Conservation (phyloP, 2,113 vertebrate species). For the Anhinga anhinga region DNA sequence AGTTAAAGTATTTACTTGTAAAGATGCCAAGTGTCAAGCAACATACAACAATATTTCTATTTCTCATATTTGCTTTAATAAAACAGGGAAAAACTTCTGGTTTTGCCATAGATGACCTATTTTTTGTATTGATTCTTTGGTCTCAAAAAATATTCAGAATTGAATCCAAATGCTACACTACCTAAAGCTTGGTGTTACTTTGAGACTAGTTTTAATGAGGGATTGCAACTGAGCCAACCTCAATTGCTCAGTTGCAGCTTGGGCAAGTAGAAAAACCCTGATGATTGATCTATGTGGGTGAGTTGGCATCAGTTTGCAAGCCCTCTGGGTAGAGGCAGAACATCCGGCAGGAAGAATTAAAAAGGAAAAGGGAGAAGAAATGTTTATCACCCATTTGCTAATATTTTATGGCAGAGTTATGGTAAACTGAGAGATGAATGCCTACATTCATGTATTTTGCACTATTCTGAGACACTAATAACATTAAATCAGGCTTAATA, state of each 20-base stretch:
- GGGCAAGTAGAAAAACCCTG: conserved; percentile 60
- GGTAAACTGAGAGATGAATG: conserved; percentile 78
- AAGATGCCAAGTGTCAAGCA: conserved; percentile 24
- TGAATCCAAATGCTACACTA: conserved; percentile 59
- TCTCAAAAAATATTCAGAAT: conserved; percentile 60
- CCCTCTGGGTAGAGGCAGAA: conserved; percentile 62
- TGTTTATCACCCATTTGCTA: conserved; percentile 76
- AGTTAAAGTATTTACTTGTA: conserved; percentile 2
- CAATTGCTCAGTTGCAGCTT: conserved; percentile 66
- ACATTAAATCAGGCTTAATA: conserved; percentile 80
- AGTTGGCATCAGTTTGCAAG: conserved; percentile 62
- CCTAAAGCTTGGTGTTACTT: conserved; percentile 67
- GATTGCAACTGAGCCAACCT: conserved; percentile 65
- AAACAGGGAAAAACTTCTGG: neutral
- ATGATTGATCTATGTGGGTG: conserved; percentile 67
- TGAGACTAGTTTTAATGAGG: conserved; percentile 75
- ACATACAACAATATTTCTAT: conserved; percentile 39
- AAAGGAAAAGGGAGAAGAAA: conserved; percentile 68
- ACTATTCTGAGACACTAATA: conserved; percentile 73
- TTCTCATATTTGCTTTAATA: conserved; percentile 47
- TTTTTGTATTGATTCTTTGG: conserved; percentile 46
- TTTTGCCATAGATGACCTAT: neutral
- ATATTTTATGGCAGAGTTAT: conserved; percentile 71
- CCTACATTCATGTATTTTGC: conserved; percentile 73
- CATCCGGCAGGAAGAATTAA: conserved; percentile 74